These are phyloP conservation scores for Andricus quercusramuli DNA, from an alignment of 2,888 invertebrate genomes.

Conservation along the genomic window DNA sequence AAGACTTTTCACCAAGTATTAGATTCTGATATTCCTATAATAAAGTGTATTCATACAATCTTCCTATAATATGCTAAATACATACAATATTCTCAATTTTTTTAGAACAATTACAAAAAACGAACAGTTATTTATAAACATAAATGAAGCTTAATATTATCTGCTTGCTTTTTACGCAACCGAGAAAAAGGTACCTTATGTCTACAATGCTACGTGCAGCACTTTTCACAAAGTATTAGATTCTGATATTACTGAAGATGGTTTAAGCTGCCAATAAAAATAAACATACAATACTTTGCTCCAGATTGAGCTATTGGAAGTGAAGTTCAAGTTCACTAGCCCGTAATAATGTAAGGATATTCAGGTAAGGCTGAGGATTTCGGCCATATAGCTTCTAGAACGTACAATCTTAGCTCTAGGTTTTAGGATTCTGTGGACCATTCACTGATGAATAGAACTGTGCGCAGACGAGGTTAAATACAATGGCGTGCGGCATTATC, in stretches of 20 bases:
- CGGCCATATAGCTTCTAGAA: constrained; percentile 46
- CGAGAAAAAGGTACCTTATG: not conserved
- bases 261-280: constrained; percentile 19
- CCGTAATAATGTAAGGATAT: constrained; percentile 53
- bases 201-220: no score
- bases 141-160: not conserved
- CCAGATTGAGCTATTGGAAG: constrained; percentile 42
- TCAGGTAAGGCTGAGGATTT: constrained; percentile 57
- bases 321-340: constrained; percentile 58
- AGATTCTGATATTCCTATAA: no score
- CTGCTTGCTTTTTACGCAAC: not conserved
- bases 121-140: not conserved
- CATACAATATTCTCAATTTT: no score
- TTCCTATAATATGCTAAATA: no score
- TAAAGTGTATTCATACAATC: no score
- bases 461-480: constrained; percentile 55
- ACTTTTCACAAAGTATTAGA: not conserved
- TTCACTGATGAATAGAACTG: constrained; percentile 34
- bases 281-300: constrained; percentile 27
- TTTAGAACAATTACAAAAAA: no score
- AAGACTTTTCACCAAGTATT: no score
- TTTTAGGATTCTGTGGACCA: constrained; percentile 38
- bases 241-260: not conserved
- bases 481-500: constrained; percentile 46
- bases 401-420: constrained; percentile 35